Evolutionary conservation across 2,113 vertebrate genomes (phyloP).

Genomic region (Nannobrachium achirus): DNA sequence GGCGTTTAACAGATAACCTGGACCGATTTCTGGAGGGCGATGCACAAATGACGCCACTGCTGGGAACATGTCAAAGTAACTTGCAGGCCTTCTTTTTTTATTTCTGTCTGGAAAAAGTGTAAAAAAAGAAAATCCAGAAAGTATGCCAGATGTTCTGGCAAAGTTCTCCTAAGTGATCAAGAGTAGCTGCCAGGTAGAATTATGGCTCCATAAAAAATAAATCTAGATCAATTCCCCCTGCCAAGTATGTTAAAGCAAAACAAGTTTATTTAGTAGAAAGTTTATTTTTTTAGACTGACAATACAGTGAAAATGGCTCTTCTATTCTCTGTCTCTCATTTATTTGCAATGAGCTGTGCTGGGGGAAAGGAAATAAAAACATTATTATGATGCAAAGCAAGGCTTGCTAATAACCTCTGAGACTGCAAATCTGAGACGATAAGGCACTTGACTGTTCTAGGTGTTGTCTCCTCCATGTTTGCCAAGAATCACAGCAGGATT

Average conservation of each 20-base stretch:
- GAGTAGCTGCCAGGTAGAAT: not conserved
- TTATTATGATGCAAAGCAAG: not conserved
- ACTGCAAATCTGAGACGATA: slow-evolving; percentile 26
- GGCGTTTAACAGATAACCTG: not conserved
- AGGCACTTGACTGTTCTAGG: slow-evolving; percentile 58
- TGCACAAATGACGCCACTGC: not conserved
- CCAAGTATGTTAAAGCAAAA: slow-evolving; percentile 19
- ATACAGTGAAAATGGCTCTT: slow-evolving; percentile 9
- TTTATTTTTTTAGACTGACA: slow-evolving; percentile 23
- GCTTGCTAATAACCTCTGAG: slow-evolving; percentile 11
- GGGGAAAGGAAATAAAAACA: slow-evolving; percentile 13
- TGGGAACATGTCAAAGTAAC: too few species aligned
- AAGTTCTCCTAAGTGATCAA: not conserved
- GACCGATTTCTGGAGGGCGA: too few species aligned
- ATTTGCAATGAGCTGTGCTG: not conserved
- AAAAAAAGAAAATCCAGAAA: not conserved
- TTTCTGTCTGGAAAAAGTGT: slow-evolving; percentile 4
- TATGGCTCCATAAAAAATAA: not conserved
- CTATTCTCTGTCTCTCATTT: not conserved
- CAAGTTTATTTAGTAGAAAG: slow-evolving; percentile 44
- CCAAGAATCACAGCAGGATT: not conserved
- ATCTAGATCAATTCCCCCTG: not conserved
- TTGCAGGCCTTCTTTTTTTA: slow-evolving; percentile 2
- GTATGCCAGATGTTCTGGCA: not conserved
- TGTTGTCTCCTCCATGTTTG: not conserved